phyloP scores from a whole-genome alignment of 2,113 vertebrate species.

The Ancistrus triradiatus region DNA sequence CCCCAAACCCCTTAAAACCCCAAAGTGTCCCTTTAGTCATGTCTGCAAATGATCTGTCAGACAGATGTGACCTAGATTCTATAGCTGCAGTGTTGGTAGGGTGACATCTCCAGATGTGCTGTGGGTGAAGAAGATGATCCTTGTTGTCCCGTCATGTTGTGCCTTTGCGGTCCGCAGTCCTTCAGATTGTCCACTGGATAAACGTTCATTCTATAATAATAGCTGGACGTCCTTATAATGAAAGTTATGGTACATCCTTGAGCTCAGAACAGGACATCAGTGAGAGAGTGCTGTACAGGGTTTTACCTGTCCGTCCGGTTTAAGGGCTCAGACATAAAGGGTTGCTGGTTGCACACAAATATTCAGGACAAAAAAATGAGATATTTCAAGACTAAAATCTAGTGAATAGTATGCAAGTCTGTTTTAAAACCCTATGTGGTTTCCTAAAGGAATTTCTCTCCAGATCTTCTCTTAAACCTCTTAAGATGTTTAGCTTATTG shows the following conservation, averaged over 20 bases:
- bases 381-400: too few species aligned
- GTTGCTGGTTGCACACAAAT: constrained; percentile 46
- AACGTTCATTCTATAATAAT: neutral
- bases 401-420: too few species aligned
- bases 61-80: neutral
- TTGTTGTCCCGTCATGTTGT: neutral
- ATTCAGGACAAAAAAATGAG: neutral
- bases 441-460: too few species aligned
- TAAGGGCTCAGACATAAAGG: neutral
- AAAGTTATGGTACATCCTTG: too few species aligned
- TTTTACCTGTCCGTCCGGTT: constrained; percentile 8
- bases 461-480: too few species aligned
- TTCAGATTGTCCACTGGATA: neutral
- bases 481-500: too few species aligned
- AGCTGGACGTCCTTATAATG: too few species aligned
- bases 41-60: constrained; percentile 6
- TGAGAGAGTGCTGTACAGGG: constrained; percentile 1
- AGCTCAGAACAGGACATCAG: neutral
- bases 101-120: too few species aligned
- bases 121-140: neutral
- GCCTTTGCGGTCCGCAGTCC: constrained; percentile 20
- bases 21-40: neutral
- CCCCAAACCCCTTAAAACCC: too few species aligned
- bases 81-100: too few species aligned
- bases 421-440: too few species aligned